phyloP scores from a whole-genome alignment of 2,113 vertebrate species.

The Scopus umbretta region DNA sequence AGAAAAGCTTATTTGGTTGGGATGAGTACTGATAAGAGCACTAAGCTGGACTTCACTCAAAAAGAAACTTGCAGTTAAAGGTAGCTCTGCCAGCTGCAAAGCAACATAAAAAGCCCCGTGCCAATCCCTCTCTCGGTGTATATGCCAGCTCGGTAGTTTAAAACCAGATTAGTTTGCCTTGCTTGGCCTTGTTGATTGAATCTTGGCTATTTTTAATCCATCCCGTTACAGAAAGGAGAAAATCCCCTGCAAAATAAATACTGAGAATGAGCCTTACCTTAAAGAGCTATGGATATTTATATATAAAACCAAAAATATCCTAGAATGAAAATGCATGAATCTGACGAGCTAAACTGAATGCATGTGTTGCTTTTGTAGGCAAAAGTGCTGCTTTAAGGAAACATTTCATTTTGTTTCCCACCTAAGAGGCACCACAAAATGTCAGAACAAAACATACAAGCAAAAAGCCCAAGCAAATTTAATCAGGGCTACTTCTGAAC shows the following conservation, averaged over 20 bases:
- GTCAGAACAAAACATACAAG: neutral
- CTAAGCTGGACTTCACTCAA: neutral
- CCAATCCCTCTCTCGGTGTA: neutral
- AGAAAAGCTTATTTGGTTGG: neutral
- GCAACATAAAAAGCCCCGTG: neutral
- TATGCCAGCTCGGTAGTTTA: neutral
- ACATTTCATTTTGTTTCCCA: neutral
- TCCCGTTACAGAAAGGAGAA: neutral
- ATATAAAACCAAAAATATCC: neutral
- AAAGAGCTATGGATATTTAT: neutral
- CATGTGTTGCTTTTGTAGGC: neutral
- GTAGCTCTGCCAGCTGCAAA: neutral
- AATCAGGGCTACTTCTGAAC: neutral
- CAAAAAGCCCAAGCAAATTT: neutral
- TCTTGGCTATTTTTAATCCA: slow-evolving; percentile 12
- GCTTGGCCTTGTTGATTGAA: neutral
- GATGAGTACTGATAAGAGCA: neutral
- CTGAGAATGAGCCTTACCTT: neutral
- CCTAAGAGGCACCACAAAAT: neutral
- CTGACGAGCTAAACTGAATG: neutral
- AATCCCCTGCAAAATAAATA: neutral
- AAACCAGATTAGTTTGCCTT: neutral
- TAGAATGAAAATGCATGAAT: neutral
- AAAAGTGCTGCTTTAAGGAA: neutral
- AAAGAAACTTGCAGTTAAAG: neutral